Conservation (phyloP, 1,140 invertebrate species). For the Bombus pyrosoma region DNA sequence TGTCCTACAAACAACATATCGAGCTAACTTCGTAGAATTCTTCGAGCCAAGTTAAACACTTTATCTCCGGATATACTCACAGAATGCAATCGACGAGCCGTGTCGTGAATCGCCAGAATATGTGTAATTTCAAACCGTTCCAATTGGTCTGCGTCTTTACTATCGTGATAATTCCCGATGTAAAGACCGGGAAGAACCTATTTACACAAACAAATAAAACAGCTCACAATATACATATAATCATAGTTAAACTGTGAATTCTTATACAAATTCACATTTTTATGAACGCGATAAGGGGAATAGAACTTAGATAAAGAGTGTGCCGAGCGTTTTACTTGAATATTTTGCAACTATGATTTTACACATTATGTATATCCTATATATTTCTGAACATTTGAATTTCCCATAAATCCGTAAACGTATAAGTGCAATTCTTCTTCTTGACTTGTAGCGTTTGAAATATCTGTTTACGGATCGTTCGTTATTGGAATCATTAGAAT, state of each 20-base stretch:
- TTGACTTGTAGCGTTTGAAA: background rate
- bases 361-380: too few relatives aligned
- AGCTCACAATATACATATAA: background rate
- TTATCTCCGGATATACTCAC: slow-evolving; percentile 83
- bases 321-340: too few relatives aligned
- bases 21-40: background rate
- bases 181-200: slow-evolving; percentile 94
- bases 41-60: too few relatives aligned
- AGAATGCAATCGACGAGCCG: slow-evolving; percentile 91
- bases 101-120: slow-evolving; percentile 97
- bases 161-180: slow-evolving; percentile 95
- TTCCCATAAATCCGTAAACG: too few relatives aligned
- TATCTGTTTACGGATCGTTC: background rate
- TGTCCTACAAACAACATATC: slow-evolving; percentile 87
- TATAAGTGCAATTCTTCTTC: background rate
- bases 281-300: background rate
- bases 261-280: too few relatives aligned
- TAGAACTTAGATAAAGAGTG: background rate
- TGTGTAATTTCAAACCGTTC: slow-evolving; percentile 96
- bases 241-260: background rate
- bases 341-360: too few relatives aligned
- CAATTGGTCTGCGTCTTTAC: slow-evolving; percentile 94
- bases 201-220: background rate
- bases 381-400: too few relatives aligned
- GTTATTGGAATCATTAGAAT: background rate